Evolutionary conservation across 1,140 invertebrate species (phyloP).

Genomic region (fruit fly (Drosophila melanogaster)): Release_6_plus_ISO1_MT NT_033777.3:30674001-30674500

Average conservation of each 20-base stretch:
- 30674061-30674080: constrained; percentile 21
- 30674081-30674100: constrained; percentile 36
- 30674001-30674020: constrained; percentile 78
- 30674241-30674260: neutral
- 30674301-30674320: constrained; percentile 10
- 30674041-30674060: constrained; percentile 48
- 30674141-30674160: neutral
- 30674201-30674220: neutral
- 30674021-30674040: constrained; percentile 79
- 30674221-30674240: neutral
- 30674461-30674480: constrained; percentile 82
- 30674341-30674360: constrained; percentile 80
- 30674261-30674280: too few relatives aligned
- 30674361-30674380: constrained; percentile 41
- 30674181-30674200: neutral
- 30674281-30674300: constrained; percentile 1
- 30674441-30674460: constrained; percentile 81
- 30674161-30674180: neutral
- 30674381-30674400: neutral
- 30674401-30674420: constrained; percentile 1
- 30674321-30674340: constrained; percentile 21
- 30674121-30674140: neutral
- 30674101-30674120: constrained; percentile 17
- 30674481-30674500: constrained; percentile 74
- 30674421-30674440: constrained; percentile 76